Base-by-base conservation (phyloP, 2,113 vertebrate genomes). In the Tautogolabrus adspersus region DNA sequence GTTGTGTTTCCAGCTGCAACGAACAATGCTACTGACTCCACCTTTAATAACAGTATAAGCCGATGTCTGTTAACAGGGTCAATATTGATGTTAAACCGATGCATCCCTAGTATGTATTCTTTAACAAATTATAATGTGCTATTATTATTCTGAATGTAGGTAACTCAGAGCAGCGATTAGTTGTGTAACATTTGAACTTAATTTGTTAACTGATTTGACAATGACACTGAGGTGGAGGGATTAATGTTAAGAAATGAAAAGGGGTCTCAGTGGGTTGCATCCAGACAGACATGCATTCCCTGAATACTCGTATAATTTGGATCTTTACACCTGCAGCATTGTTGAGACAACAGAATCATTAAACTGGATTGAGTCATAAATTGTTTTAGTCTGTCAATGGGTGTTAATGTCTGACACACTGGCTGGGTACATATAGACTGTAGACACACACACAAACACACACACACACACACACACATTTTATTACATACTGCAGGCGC, bases 221-320 rank as follows among this genome's bases (percentile, higher is more conserved):
- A 19, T 49, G 6, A 19, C 4, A 19, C 16, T 49, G 18, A 49
- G 16, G 49, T n/a, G 49, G 19, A n/a, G 7, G 49, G 49, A n/a
- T 52, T 52, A 49, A 49, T 52, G 49, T 21, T 21, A n/a, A 52
- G 49, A 52, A n/a, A n/a, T 52, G 19, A n/a, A 52, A 21, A 21
- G 49, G 6, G 49, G 49, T 49, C 19, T 5, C 1, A 12, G 37
- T 30, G 44, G 56, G 26, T 34, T 66, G 13, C 10, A 73, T 46
- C 57, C 75, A 84, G 78, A 86, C 83, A 84, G 81, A 74, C 18
- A 6, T 13, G 12, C 86, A 81, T 83, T 83, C 71, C 60, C 64
- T 68, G 40, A 75, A 79, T 73, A 79, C 64, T 58, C n/a, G 7
- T 52, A 46, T 72, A 80, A 86, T 82, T 72, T 47, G 1, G 8